Percentiles rank a stretch among this genome's conserved stretches.
Evolutionary conservation across 2,888 invertebrate species (phyloP).

Genomic region (Mythimna albipuncta): DNA sequence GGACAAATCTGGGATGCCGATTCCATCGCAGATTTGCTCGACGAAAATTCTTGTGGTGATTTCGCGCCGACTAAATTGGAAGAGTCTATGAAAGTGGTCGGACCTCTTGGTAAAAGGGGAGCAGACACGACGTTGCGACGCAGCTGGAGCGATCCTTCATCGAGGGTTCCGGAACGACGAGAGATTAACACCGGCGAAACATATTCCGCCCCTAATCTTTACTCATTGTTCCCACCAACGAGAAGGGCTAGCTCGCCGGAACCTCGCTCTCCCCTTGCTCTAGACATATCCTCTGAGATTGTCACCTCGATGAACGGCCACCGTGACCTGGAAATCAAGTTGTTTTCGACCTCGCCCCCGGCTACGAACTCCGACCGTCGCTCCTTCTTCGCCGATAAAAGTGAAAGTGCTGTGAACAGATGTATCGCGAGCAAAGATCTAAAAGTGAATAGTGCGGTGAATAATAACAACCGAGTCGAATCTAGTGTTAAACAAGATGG

Average conservation of each 20-base stretch:
- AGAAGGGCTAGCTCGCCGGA: slow-evolving; percentile 84
- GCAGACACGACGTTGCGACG: slow-evolving; percentile 88
- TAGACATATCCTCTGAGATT: slow-evolving; percentile 94
- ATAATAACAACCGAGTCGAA: slow-evolving; percentile 80
- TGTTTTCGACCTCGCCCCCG: slow-evolving; percentile 92
- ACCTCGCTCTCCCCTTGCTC: slow-evolving; percentile 84
- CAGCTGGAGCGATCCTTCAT: slow-evolving; percentile 92
- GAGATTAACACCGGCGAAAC: slow-evolving; percentile 80
- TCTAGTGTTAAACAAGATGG: slow-evolving; percentile 79
- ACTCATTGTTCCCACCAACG: slow-evolving; percentile 86
- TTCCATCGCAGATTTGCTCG: slow-evolving; percentile 88
- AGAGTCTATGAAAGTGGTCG: slow-evolving; percentile 89
- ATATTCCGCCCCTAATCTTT: slow-evolving; percentile 86
- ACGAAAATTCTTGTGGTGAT: slow-evolving; percentile 87
- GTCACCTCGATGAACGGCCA: slow-evolving; percentile 95
- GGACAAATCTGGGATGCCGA: slow-evolving; percentile 94
- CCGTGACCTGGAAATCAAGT: slow-evolving; percentile 94
- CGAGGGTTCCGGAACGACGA: slow-evolving; percentile 83
- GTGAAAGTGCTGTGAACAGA: slow-evolving; percentile 88
- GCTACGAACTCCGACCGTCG: slow-evolving; percentile 85
- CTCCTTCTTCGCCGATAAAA: slow-evolving; percentile 88
- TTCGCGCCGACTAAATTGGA: slow-evolving; percentile 88
- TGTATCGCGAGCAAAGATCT: slow-evolving; percentile 81
- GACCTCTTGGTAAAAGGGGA: slow-evolving; percentile 82
- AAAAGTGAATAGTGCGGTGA: slow-evolving; percentile 87